Evolutionary conservation across 2,113 vertebrate genomes (phyloP).

Genomic region (Tetrax tetrax): DNA sequence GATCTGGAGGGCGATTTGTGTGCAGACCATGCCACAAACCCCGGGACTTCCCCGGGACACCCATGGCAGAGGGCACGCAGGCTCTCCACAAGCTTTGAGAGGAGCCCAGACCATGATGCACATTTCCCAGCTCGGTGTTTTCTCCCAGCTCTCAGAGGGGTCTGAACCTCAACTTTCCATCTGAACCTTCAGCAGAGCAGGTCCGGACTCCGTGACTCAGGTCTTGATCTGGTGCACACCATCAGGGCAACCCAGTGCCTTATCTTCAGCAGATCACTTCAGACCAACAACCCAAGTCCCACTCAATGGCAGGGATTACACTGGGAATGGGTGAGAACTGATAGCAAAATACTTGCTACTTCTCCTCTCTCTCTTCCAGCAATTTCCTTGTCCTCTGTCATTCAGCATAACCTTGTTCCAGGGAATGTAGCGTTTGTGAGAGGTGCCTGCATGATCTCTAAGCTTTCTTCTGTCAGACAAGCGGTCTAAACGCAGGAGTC

Average conservation of each 20-base stretch:
- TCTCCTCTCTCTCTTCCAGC: neutral
- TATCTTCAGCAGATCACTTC: neutral
- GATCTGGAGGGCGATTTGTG: neutral
- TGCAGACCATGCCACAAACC: neutral
- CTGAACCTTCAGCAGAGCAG: neutral
- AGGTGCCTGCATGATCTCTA: neutral
- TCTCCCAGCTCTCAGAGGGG: neutral
- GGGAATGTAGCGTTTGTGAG: neutral
- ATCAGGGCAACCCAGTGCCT: neutral
- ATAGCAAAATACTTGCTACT: neutral
- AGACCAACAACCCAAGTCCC: neutral
- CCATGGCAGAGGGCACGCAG: rapidly evolving
- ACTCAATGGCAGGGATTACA: neutral
- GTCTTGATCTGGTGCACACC: neutral
- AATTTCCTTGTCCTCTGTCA: neutral
- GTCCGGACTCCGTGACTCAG: neutral
- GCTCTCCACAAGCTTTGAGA: neutral
- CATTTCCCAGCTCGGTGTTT: rapidly evolving
- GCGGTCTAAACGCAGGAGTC: neutral
- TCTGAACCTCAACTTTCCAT: neutral
- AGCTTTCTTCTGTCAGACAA: neutral
- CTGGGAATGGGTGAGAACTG: neutral
- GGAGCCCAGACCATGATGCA: neutral
- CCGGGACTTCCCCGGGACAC: neutral
- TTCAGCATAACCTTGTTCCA: neutral